Evolutionary conservation across 1,140 invertebrate species (phyloP).

Genomic region (Cydia fagiglandana): DNA sequence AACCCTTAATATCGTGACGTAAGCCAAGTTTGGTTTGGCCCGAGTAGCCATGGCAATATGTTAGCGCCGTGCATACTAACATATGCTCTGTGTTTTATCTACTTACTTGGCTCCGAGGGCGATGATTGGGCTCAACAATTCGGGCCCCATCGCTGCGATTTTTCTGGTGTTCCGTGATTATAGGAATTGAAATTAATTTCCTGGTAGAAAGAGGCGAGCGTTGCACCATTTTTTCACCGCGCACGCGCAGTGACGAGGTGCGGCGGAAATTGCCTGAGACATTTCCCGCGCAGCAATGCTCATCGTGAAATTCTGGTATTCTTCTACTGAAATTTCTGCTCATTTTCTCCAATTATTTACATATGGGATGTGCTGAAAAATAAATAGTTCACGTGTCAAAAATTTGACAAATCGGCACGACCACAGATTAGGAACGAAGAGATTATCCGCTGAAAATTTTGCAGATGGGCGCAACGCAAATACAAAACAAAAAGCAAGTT

Average conservation of each 20-base stretch:
- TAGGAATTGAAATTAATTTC: conserved; percentile 74
- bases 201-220: conserved; percentile 71
- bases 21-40: conserved; percentile 35
- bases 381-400: conserved; percentile 41
- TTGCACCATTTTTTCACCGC: conserved; percentile 78
- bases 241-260: conserved; percentile 76
- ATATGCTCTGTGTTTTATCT: neutral
- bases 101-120: conserved; percentile 74
- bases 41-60: conserved; percentile 43
- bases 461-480: neutral
- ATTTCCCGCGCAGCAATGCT: conserved; percentile 73
- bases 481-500: neutral
- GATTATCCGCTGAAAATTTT: neutral
- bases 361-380: conserved; percentile 66
- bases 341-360: conserved; percentile 70
- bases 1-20: neutral
- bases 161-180: conserved; percentile 76
- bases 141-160: conserved; percentile 70
- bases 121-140: conserved; percentile 65
- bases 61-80: conserved; percentile 1
- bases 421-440: conserved; percentile 15
- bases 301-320: conserved; percentile 69
- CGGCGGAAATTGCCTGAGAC: conserved; percentile 72
- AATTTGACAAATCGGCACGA: conserved; percentile 18
- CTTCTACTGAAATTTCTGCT: conserved; percentile 68